Conservation (phyloP, 2,888 invertebrate species). For the Iphiclides podalirius region DNA sequence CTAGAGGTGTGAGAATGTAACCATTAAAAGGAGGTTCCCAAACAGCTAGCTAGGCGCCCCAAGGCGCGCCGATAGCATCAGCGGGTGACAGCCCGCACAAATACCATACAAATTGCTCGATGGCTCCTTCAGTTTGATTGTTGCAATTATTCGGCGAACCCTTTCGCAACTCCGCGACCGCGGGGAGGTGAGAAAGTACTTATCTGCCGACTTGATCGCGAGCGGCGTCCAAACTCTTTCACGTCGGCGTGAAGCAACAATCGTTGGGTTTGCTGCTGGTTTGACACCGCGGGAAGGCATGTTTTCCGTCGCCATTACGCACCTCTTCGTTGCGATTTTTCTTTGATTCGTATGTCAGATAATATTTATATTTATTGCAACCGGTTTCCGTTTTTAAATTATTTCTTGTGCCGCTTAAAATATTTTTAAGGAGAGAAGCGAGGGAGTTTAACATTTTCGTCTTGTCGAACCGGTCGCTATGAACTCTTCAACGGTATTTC, state of each 20-base stretch:
- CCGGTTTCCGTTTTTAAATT: constrained; percentile 37
- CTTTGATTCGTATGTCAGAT: constrained; percentile 36
- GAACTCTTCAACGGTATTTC: too few relatives aligned
- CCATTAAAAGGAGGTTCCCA: constrained; percentile 62
- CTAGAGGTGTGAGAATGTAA: constrained; percentile 73
- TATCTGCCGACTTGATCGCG: constrained; percentile 66
- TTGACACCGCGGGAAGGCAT: constrained; percentile 58
- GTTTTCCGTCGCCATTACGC: constrained; percentile 52
- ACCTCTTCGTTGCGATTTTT: constrained; percentile 60
- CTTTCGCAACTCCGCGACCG: constrained; percentile 66
- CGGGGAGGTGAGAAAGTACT: constrained; percentile 76
- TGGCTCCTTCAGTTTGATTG: constrained; percentile 77
- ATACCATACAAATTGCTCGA: constrained; percentile 79
- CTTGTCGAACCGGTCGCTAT: too few relatives aligned
- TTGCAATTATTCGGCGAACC: constrained; percentile 78
- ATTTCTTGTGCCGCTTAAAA: too few relatives aligned
- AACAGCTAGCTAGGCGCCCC: constrained; percentile 51
- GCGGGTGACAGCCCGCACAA: constrained; percentile 78
- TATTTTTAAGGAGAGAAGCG: too few relatives aligned
- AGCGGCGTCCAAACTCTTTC: constrained; percentile 65
- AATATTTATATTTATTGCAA: constrained; percentile 34
- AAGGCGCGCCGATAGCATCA: constrained; percentile 70
- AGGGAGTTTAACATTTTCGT: too few relatives aligned
- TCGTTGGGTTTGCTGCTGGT: constrained; percentile 43
- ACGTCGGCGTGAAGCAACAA: constrained; percentile 70